These are phyloP conservation scores for Chionodraco myersi DNA, from an alignment of 2,113 vertebrate genomes.

Conservation along the genomic window DNA sequence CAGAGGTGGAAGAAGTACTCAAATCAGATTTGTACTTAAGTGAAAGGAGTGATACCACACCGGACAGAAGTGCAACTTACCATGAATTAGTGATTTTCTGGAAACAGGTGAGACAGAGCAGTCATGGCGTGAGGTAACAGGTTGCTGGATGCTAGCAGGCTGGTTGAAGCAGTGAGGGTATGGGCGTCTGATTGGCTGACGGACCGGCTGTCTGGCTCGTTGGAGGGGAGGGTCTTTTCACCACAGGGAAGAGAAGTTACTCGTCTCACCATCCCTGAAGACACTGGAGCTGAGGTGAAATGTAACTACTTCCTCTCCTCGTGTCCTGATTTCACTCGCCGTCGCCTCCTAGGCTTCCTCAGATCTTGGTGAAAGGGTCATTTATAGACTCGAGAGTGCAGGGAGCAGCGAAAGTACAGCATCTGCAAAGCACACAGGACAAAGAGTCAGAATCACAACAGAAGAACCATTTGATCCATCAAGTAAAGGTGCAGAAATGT, in stretches of 20 bases:
- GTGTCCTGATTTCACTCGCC: constrained; percentile 31
- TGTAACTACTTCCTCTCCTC: constrained; percentile 32
- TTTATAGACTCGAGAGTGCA: constrained; percentile 58
- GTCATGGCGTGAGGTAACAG: constrained; percentile 82
- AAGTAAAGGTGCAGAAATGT: neutral
- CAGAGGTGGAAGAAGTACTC: too few relatives aligned
- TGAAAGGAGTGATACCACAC: too few relatives aligned
- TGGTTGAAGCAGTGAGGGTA: constrained; percentile 55
- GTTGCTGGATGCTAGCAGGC: constrained; percentile 69
- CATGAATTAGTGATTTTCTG: constrained; percentile 83
- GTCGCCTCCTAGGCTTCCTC: constrained; percentile 61
- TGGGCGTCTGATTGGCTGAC: constrained; percentile 42
- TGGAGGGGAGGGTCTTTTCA: constrained; percentile 57
- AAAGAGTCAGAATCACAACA: constrained; percentile 4
- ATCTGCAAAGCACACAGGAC: constrained; percentile 73
- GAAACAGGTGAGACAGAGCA: constrained; percentile 75
- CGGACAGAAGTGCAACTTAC: constrained; percentile 70
- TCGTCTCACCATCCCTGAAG: constrained; percentile 84
- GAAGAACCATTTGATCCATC: neutral
- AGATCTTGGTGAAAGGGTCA: constrained; percentile 62
- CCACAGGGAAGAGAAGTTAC: constrained; percentile 54
- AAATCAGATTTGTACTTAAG: too few relatives aligned
- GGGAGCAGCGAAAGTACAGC: constrained; percentile 64
- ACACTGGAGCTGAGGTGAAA: constrained; percentile 52
- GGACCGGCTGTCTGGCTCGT: constrained; percentile 35